Evolutionary conservation across 2,888 invertebrate species (phyloP), one percentile per base, ranked within the genome.

Genomic region (Ochlodes sylvanus): DNA sequence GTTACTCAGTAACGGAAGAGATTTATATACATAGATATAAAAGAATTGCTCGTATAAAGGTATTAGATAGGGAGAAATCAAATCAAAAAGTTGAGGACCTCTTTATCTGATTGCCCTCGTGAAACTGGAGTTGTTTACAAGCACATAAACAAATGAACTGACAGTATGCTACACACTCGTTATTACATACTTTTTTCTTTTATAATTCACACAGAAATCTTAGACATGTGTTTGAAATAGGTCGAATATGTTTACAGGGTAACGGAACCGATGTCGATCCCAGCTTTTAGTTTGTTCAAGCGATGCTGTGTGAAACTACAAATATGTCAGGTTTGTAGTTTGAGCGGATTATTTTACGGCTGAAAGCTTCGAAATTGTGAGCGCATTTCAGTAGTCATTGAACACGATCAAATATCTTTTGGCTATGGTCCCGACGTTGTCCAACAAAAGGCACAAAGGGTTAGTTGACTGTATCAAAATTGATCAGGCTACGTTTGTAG

Each of bases 171-270:
- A 55, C 67, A 54, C 32, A 27, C 56, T 21, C 55, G 38, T 54
- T 55, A 66, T 65, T 67, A 72, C 71, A 71, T 68, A 57, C 52
- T 81, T 81, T 80, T 82, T 84, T 77, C 80, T 82, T 83, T 80
- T 81, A 78, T 81, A 52, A 79, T 82, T 81, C 82, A 81, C 81
- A 80, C 79, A 76, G 85, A 84, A 85, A 86, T 80, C 76, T 76
- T 83, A 85, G 82, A 85, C 88, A 87, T 88, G 85, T 88, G 79
- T 79, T 79, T 50, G 79, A 87, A 87, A 83, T 88, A 86, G 88
- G 88, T 87, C 87, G 80, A 78, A 77, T 76, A 76, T 79, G 77
- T 77, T 76, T 73, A 69, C 77, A 77, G 79, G 86, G 87, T 83
- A 74, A 77, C 19, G 14, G 62, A 50, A 15, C 62, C 68, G 41